Evolutionary conservation across 30 jellyfish, hydroid and myxozoan genomes (phyloP).

Genomic region (Aurelia sp.): DNA sequence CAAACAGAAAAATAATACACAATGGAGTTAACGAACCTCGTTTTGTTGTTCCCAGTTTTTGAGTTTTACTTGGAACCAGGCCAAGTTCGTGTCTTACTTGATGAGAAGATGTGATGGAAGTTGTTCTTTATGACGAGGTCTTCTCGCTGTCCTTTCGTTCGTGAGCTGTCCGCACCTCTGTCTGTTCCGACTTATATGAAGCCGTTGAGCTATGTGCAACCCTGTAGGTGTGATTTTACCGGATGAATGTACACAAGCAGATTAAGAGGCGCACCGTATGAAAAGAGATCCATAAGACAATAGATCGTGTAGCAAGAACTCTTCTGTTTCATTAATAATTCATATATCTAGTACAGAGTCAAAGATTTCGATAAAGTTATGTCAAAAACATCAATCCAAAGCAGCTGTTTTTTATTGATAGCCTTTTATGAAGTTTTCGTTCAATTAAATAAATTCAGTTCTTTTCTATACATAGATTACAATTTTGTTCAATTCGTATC

Average conservation of each 20-base stretch:
- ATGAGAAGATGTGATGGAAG: background rate
- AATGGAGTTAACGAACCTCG: no score
- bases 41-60: no score
- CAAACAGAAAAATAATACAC: no score
- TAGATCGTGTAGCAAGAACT: constrained; percentile 38
- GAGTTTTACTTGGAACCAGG: no score
- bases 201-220: constrained; percentile 5
- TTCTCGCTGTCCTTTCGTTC: constrained; percentile 10
- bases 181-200: constrained; percentile 19
- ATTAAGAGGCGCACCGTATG: constrained; percentile 19
- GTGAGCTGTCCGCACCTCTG: constrained; percentile 6
- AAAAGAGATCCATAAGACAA: constrained; percentile 11
- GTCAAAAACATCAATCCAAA: constrained; percentile 6
- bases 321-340: constrained; percentile 41
- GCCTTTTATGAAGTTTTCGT: constrained; percentile 52
- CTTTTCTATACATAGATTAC: constrained; percentile 40
- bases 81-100: background rate
- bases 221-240: constrained; percentile 56
- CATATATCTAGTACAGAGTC: constrained; percentile 6
- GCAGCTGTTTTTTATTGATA: constrained; percentile 55
- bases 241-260: constrained; percentile 36
- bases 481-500: constrained; percentile 8
- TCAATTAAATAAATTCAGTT: constrained; percentile 21
- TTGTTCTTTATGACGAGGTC: background rate
- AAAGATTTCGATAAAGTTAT: constrained; percentile 41